Evolutionary conservation across 2,113 vertebrate species (phyloP).

Genomic region (Melospiza melodia): DNA sequence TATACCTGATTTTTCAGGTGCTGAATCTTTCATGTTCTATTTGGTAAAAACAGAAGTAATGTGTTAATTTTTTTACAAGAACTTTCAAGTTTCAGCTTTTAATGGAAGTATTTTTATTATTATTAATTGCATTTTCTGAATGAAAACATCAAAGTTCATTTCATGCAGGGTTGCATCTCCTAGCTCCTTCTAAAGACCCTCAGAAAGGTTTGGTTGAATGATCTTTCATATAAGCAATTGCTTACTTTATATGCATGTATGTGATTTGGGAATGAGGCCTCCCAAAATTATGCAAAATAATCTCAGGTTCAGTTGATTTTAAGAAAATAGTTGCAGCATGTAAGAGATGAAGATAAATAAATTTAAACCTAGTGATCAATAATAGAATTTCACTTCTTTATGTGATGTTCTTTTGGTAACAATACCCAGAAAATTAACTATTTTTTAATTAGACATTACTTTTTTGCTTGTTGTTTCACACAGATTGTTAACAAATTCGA

Average conservation of each 20-base stretch:
- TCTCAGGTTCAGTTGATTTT: not conserved
- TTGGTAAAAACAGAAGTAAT: not conserved
- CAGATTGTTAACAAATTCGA: conserved; percentile 88
- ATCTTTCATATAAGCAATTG: not conserved
- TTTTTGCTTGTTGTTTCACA: not conserved
- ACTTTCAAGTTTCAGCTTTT: not conserved
- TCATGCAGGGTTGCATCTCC: not conserved
- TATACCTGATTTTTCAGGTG: not conserved
- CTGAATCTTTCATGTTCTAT: not conserved
- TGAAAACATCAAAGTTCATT: not conserved
- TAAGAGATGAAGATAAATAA: not conserved
- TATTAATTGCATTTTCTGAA: not conserved
- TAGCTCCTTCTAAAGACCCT: not conserved
- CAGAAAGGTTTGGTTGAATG: not conserved
- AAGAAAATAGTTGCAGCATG: not conserved
- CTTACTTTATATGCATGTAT: not conserved
- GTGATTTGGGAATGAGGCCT: not conserved
- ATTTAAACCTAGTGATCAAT: not conserved
- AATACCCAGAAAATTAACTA: not conserved
- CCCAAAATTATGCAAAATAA: not conserved
- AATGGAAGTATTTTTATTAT: not conserved
- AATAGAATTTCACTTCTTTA: not conserved
- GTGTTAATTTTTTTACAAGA: not conserved
- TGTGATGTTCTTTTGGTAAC: not conserved
- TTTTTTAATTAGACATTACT: not conserved